Base-by-base conservation (phyloP, 1,140 invertebrate species). In the Cotesia typhae region DNA sequence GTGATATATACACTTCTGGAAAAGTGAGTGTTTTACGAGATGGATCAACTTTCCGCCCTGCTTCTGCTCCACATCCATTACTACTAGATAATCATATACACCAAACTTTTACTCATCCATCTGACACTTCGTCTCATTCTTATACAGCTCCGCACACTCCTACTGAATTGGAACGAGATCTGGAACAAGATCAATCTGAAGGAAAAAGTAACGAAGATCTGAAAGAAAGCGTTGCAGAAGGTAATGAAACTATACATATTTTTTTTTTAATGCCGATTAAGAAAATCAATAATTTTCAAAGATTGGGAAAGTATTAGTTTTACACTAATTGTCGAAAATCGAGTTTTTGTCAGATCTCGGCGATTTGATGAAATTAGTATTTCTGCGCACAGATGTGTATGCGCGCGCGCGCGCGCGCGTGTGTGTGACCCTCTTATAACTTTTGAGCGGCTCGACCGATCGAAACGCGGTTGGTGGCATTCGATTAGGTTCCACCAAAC, bases 11-110 rank as follows among this genome's bases (percentile, higher is more conserved):
- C 83, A 64, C 88, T 78, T 72, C 89, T 76, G 78, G 86, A 67
- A 81, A 90, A 78, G 91, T 91, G 4, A 92, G 92, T 70, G 89
- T 92, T 47, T 85, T 92, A n/a, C 83, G 92, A 65, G 90, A 91
- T 75, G 90, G 90, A 10, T 84, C 89, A 66, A 84, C 86, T 1
- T 87, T 87, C 72, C 88, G 90, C 77, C 88, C 89, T 72, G 87
- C 89, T 51, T 89, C 88, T 60, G 90, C 89, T 53, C 89, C 90
- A n/a, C 89, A 89, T 74, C 86, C 89, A 70, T 76, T 85, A 12
- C 71, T 86, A n/a, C 41, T 87, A 55, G 85, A 87, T 20, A 87
- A 83, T 73, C 82, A 82, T 59, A 77, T 84, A n/a, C 86, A 85
- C 75, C 84, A 85, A 51, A 69, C 82, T 38, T 87, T 85, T 64